These are phyloP conservation scores for Epinotia bilunana DNA, from an alignment of 2,888 invertebrate genomes.

Conservation along the genomic window DNA sequence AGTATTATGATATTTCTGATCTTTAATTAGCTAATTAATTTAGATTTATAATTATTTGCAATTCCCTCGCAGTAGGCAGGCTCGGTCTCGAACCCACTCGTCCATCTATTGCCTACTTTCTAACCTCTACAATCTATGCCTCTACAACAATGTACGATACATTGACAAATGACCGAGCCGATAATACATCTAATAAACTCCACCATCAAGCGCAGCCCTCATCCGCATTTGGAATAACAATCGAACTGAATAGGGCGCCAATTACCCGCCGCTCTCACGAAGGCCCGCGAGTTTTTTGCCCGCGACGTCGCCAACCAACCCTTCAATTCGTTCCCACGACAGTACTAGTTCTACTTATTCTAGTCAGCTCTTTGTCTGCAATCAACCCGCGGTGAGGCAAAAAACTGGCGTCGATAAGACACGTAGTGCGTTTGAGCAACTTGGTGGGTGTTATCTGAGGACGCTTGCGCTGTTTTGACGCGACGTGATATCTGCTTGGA, in stretches of 20 bases:
- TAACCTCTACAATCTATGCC: no score
- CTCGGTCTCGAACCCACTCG: no score
- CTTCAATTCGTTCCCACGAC: conserved; percentile 64
- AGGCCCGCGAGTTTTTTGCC: conserved; percentile 52
- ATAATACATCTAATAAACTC: conserved; percentile 22
- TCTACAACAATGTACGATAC: no score
- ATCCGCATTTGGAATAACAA: conserved; percentile 32
- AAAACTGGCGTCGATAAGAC: conserved; percentile 64
- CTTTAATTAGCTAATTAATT: no score
- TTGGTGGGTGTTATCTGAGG: conserved; percentile 51
- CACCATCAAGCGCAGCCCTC: conserved; percentile 20
- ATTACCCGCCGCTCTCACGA: conserved; percentile 35
- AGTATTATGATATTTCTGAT: no score
- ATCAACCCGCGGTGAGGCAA: conserved; percentile 52
- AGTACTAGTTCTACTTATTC: conserved; percentile 58
- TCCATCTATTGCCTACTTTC: no score
- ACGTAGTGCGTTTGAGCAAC: conserved; percentile 62
- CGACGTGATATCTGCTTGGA: not conserved
- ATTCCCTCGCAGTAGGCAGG: no score
- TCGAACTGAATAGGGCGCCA: conserved; percentile 29
- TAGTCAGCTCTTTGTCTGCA: conserved; percentile 40
- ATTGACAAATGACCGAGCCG: conserved; percentile 21
- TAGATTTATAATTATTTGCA: no score
- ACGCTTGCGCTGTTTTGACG: conserved; percentile 18
- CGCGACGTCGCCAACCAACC: conserved; percentile 60